These are phyloP conservation scores for Pionites leucogaster DNA, from an alignment of 2,113 vertebrate genomes.

Conservation along the genomic window DNA sequence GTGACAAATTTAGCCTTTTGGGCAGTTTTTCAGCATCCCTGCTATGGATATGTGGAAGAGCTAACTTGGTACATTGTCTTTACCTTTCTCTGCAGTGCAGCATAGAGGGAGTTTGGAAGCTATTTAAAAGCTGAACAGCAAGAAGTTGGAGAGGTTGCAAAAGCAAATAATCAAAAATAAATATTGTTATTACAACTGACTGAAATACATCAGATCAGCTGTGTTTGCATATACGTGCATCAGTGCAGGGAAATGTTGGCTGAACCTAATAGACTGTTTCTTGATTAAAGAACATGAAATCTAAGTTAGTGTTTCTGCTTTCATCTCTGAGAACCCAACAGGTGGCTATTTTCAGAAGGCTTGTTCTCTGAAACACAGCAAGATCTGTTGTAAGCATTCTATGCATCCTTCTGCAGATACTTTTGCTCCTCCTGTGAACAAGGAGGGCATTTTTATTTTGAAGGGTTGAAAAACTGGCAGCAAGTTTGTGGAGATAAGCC, in stretches of 20 bases:
- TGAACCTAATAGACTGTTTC: neutral
- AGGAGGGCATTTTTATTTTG: neutral
- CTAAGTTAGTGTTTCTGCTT: neutral
- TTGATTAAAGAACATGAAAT: neutral
- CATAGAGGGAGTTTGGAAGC: neutral
- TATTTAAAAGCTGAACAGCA: neutral
- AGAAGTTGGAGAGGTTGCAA: neutral
- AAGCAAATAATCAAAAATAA: neutral
- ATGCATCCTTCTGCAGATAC: neutral
- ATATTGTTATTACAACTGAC: neutral
- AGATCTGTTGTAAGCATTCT: neutral
- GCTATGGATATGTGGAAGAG: neutral
- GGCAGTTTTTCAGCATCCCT: neutral
- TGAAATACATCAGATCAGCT: neutral
- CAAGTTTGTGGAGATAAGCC: neutral
- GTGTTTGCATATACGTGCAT: neutral
- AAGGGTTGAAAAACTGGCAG: neutral
- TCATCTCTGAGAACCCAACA: neutral
- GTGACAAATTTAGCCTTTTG: conserved; percentile 29
- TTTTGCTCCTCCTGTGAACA: neutral
- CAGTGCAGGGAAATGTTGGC: neutral
- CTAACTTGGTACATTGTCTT: neutral
- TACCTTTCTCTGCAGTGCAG: neutral
- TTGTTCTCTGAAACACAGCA: neutral
- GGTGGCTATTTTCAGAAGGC: neutral